These are phyloP conservation scores for Leuctra nigra DNA, from an alignment of 2,888 invertebrate genomes.

Conservation along the genomic window DNA sequence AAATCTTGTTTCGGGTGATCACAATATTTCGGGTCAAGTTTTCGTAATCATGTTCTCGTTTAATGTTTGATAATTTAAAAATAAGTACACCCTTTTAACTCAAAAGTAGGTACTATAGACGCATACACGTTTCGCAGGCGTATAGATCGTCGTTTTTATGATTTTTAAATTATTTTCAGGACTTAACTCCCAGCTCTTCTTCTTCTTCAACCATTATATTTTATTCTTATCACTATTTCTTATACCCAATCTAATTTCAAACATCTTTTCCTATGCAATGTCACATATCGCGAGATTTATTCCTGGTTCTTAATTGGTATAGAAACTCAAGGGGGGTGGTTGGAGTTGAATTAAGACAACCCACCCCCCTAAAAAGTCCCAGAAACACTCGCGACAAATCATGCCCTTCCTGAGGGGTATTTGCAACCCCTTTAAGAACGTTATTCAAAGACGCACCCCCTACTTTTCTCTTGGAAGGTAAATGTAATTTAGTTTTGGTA, in stretches of 20 bases:
- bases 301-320: constrained; percentile 13
- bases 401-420: constrained; percentile 11
- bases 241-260: neutral
- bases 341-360: neutral
- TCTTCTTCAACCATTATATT: too few species aligned
- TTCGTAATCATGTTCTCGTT: too few species aligned
- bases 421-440: constrained; percentile 12
- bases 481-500: constrained; percentile 13
- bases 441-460: constrained; percentile 14
- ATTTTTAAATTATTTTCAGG: too few species aligned
- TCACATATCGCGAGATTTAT: constrained; percentile 12
- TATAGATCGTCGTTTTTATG: too few species aligned
- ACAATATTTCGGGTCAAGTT: too few species aligned
- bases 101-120: too few species aligned
- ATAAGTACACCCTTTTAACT: too few species aligned
- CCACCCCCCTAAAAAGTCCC: neutral
- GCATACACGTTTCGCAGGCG: too few species aligned
- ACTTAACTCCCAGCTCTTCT: too few species aligned
- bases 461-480: constrained; percentile 13
- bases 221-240: too few species aligned
- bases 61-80: too few species aligned
- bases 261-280: constrained; percentile 10
- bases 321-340: constrained; percentile 3
- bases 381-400: constrained; percentile 19
- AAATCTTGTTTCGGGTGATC: too few species aligned